Conservation (phyloP, 2,113 vertebrate species). For the Scartelaos histophorus region DNA sequence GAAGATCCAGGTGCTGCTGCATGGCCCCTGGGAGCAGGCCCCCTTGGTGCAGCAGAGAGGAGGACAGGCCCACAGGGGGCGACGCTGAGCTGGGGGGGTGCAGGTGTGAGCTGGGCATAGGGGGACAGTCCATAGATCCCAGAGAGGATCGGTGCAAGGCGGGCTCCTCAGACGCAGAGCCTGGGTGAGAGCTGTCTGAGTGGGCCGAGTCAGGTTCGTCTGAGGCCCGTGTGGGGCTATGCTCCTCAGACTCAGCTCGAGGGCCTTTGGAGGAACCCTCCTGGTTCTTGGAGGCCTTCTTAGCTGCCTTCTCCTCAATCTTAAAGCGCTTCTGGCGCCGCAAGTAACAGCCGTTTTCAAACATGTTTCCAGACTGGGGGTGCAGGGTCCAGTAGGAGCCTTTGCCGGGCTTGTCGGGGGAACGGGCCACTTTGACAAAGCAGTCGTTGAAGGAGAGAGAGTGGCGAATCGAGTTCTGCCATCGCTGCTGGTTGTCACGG, state of each 20-base stretch:
- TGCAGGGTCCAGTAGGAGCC: slow-evolving; percentile 93
- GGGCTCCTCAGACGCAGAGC: slow-evolving; percentile 77
- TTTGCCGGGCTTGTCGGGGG: slow-evolving; percentile 88
- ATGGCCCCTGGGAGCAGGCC: slow-evolving; percentile 78
- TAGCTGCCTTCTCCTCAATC: slow-evolving; percentile 83
- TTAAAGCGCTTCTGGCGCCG: slow-evolving; percentile 92
- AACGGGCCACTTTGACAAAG: slow-evolving; percentile 89
- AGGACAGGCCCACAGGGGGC: slow-evolving; percentile 49
- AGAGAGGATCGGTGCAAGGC: slow-evolving; percentile 62
- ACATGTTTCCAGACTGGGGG: slow-evolving; percentile 91
- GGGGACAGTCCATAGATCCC: slow-evolving; percentile 74
- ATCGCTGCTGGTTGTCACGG: slow-evolving; percentile 90
- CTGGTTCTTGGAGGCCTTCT: slow-evolving; percentile 63
- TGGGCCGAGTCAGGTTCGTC: slow-evolving; percentile 80
- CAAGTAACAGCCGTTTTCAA: slow-evolving; percentile 91
- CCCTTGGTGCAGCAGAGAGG: slow-evolving; percentile 49
- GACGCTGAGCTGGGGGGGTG: slow-evolving; percentile 55
- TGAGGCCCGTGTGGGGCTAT: slow-evolving; percentile 72
- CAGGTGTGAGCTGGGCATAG: slow-evolving; percentile 57
- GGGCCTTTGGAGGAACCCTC: slow-evolving; percentile 69
- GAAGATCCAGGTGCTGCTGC: slow-evolving; percentile 85
- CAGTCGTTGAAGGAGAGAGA: slow-evolving; percentile 94
- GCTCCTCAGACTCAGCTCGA: slow-evolving; percentile 65
- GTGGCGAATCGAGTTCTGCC: slow-evolving; percentile 93
- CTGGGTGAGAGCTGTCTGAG: slow-evolving; percentile 79